Base-by-base conservation (phyloP, 2,113 vertebrate genomes). In the Sterrhoptilus dennistouni region DNA sequence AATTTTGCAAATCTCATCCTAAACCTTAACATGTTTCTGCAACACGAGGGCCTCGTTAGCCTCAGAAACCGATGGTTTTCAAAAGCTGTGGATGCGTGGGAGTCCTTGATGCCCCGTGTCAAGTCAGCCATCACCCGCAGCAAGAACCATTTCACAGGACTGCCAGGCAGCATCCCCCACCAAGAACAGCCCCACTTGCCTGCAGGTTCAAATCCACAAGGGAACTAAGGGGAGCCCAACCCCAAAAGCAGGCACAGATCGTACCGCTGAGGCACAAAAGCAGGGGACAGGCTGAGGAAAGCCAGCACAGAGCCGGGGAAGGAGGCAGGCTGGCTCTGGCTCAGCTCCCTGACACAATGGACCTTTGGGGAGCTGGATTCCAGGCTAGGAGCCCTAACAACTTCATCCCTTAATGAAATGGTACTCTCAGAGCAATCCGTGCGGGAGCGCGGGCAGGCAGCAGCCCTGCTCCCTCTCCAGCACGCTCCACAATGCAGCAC, bases 241-340 rank as follows among this genome's bases (percentile, higher is more conserved):
- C 44, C 15, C 2, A 6, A 78, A 53, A 68, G 29, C 12, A 36
- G 17, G 29, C 38, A 28, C 33, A n/a, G 35, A 44, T 23, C 23
- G 0, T 8, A 4, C 2, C 76, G 9, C 8, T 0, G 1, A 47
- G 16, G 33, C 28, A 23, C 40, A 80, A 74, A 80, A 66, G 52
- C 38, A 3, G 4, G n/a, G 44, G 18, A 84, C 31, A 76, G 8
- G 75, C 63, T 65, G 66, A 50, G 68, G 6, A 91, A 84, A 66
- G 36, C 31, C 61, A 23, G 19, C 3, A 0, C 0, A 0, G 36
- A 71, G 50, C 24, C 0, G 0, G 23, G 53, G 53, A 82, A 35
- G 64, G 75, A 64, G 5, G 56, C 71, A 81, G 50, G 61, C 60
- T 56, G 71, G 70, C 88, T 79, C n/a, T 2, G 2, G 74, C 70